Percentiles rank a stretch among this genome's conserved stretches.
phyloP scores from a whole-genome alignment of 2,113 vertebrate genomes.

The Aptenodytes patagonicus region DNA sequence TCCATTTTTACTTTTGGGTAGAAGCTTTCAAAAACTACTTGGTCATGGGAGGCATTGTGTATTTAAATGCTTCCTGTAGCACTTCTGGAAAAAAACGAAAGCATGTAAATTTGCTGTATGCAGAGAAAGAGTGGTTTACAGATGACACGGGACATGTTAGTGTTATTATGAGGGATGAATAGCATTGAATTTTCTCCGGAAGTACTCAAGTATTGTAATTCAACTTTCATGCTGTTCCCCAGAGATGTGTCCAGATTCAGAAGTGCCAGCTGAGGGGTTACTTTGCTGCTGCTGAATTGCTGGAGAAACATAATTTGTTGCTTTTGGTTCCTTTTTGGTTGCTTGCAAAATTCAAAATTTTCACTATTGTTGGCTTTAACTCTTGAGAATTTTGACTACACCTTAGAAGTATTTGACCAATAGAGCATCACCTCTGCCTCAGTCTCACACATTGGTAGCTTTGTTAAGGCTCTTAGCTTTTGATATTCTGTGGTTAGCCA shows the following conservation, averaged over 20 bases:
- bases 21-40: neutral
- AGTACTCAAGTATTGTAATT: slow-evolving; percentile 20
- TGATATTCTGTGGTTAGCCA: neutral
- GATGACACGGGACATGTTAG: neutral
- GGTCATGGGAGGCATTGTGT: neutral
- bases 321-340: neutral
- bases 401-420: neutral
- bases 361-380: neutral
- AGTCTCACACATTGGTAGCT: neutral
- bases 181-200: slow-evolving; percentile 1
- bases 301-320: neutral
- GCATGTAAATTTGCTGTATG: neutral
- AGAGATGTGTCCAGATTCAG: slow-evolving; percentile 9
- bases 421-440: neutral
- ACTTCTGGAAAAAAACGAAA: neutral
- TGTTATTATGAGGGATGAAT: slow-evolving; percentile 24
- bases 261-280: neutral
- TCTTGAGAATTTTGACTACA: neutral
- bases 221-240: neutral
- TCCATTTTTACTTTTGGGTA: neutral
- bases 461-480: neutral
- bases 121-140: slow-evolving; percentile 6
- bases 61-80: neutral
- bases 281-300: neutral
- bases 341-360: neutral